Evolutionary conservation across 2,797 vertebrate genomes (phyloP), one percentile per base, ranked within the genome.

Genomic region (Danio jaintianensis): DNA sequence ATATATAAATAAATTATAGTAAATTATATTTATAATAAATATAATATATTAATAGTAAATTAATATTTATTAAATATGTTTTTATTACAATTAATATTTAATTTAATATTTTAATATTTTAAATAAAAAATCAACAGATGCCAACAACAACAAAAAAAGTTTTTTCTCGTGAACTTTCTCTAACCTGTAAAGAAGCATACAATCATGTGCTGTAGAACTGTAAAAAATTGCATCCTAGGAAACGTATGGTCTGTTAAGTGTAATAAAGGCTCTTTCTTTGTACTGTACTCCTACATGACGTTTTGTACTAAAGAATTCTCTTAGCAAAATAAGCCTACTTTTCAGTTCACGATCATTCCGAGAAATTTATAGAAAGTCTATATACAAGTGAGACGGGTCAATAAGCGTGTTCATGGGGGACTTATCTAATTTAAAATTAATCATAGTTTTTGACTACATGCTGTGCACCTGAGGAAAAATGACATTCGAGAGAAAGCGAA

Each of bases 381-480:
- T 12, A 5, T 45, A 58, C 64, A 71, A 81, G 84, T 56, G 67
- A 81, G 61, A 61, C 70, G 55, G 45, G 69, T 87, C 83, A 53
- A 77, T 83, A 83, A 82, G 58, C 10, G 13, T 81, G 67, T 81
- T 81, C 80, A 75, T 43, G 11, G 66, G 73, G 82, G 77, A 61
- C 66, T 71, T 58, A 74, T 75, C 71, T 85, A 80, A 86, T 85
- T 85, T 86, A 82, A 83, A 83, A 66, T 82, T 74, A 77, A 83
- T 85, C 71, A 56, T 74, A 71, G 55, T 48, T 80, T 79, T 74
- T 85, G 16, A 75, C 67, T 79, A 50, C 63, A 64, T 68, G 62
- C 70, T 72, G 64, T 73, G 71, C 29, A 85, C 81, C 75, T 73
- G 78, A 79, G 63, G 72, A 74, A 72, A 56, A 68, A 68, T 67